Percentiles rank a stretch among this genome's conserved stretches.
phyloP scores from a whole-genome alignment of 64 coral and sea anemone genomes.

The Porites lutea region DNA sequence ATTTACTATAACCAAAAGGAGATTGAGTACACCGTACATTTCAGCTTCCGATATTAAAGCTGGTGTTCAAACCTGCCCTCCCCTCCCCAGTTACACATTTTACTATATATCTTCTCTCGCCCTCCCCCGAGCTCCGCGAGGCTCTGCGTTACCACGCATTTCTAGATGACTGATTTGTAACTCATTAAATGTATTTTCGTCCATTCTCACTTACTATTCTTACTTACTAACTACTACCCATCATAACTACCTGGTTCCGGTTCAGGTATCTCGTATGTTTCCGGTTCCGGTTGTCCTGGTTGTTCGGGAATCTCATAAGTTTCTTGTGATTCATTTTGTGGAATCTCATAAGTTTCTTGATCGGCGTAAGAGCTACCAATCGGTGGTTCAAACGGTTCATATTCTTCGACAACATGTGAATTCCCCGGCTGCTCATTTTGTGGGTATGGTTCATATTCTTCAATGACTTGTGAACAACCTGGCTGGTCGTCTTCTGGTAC shows the following conservation, averaged over 20 bases:
- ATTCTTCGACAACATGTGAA: neutral
- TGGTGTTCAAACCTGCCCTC: too few relatives aligned
- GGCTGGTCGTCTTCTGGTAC: constrained; percentile 7
- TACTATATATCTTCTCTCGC: too few relatives aligned
- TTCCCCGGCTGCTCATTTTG: neutral
- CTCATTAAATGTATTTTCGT: too few relatives aligned
- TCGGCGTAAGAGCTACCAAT: neutral
- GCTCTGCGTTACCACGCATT: too few relatives aligned
- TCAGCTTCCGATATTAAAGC: too few relatives aligned
- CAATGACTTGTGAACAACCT: neutral
- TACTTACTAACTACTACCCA: too few relatives aligned
- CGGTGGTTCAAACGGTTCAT: neutral
- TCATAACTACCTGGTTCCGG: constrained; percentile 12
- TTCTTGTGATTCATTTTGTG: neutral
- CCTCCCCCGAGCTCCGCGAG: too few relatives aligned
- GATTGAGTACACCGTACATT: too few relatives aligned
- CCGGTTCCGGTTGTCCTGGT: neutral
- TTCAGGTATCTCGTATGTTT: constrained; percentile 57
- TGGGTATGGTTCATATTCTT: constrained; percentile 1
- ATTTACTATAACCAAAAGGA: too few relatives aligned
- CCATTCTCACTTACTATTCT: too few relatives aligned
- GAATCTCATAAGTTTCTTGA: constrained; percentile 16
- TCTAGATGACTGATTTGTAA: too few relatives aligned
- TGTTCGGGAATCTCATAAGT: neutral
- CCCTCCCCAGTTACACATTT: too few relatives aligned